These are phyloP conservation scores for Probosciger aterrimus DNA, from an alignment of 2,113 vertebrate species.

Conservation along the genomic window DNA sequence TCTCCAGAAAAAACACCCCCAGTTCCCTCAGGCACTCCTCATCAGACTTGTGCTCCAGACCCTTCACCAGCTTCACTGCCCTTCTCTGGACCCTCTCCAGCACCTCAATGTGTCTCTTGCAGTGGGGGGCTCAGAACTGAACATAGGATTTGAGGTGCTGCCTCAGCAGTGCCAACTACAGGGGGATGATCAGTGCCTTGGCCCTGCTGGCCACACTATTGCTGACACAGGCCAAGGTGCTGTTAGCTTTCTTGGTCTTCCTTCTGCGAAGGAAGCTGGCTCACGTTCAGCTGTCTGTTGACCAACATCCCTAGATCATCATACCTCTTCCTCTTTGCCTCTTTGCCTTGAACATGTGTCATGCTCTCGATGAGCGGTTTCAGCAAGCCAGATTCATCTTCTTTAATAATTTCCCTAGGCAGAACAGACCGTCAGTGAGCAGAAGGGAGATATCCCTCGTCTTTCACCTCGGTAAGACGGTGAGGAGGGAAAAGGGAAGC, in stretches of 20 bases:
- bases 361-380: slow-evolving; percentile 95
- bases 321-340: slow-evolving; percentile 91
- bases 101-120: background rate
- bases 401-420: slow-evolving; percentile 92
- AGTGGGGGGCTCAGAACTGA: background rate
- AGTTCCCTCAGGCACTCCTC: background rate
- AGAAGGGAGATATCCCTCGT: fast-evolving
- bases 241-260: background rate
- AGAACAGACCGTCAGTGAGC: background rate
- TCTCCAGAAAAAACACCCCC: background rate
- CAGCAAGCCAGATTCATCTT: slow-evolving; percentile 95
- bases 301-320: background rate
- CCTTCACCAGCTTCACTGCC: background rate
- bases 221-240: background rate
- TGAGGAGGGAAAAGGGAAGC: background rate
- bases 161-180: background rate
- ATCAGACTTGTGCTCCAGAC: background rate
- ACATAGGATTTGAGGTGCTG: background rate
- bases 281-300: background rate
- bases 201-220: background rate
- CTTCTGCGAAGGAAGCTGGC: background rate
- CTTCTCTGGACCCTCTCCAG: background rate
- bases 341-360: slow-evolving; percentile 92
- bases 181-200: background rate
- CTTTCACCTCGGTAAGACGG: background rate